Conservation (phyloP, 2,797 vertebrate species). For the Megaceryle alcyon region DNA sequence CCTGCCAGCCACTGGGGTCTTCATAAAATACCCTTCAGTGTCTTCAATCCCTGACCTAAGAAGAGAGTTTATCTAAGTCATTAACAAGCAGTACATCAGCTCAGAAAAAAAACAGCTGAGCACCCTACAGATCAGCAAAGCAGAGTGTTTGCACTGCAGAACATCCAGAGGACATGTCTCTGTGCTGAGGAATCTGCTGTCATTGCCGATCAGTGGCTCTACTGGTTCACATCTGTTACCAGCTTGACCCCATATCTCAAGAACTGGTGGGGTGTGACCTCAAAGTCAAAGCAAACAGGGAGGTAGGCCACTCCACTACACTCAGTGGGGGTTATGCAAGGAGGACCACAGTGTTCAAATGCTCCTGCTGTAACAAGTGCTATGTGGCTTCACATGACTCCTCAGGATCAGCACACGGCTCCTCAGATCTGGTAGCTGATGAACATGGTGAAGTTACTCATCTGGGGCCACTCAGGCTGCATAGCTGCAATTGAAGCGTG, state of each 20-base stretch:
- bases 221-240: neutral
- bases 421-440: neutral
- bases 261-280: neutral
- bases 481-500: neutral
- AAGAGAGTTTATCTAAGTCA: neutral
- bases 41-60: neutral
- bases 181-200: neutral
- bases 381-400: neutral
- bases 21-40: neutral
- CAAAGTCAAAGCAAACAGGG: neutral
- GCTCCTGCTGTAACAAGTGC: neutral
- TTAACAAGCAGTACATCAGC: neutral
- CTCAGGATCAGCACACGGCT: neutral
- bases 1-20: neutral
- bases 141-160: neutral
- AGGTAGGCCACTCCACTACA: neutral
- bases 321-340: neutral
- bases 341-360: neutral
- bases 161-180: neutral
- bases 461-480: neutral
- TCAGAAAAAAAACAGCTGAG: neutral
- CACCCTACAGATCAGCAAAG: neutral
- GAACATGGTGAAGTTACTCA: rapidly evolving
- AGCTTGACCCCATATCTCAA: neutral
- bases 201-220: neutral